Evolutionary conservation across 2,113 vertebrate genomes (phyloP).

Genomic region (Perca schrenkii): DNA sequence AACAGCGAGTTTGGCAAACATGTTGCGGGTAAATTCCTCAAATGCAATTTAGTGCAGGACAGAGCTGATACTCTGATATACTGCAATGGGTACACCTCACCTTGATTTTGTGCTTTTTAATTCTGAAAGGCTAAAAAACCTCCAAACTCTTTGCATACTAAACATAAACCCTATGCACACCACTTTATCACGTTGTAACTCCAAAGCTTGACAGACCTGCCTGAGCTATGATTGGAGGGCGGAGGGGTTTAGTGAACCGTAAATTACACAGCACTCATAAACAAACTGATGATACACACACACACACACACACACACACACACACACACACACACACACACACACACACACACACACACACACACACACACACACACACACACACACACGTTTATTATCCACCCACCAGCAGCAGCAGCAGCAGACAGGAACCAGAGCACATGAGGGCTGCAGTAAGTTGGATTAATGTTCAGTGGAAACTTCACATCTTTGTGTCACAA

Average conservation of each 20-base stretch:
- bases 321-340: too few species aligned
- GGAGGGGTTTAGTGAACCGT: neutral
- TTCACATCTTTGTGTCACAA: conserved; percentile 45
- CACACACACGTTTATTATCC: conserved; percentile 21
- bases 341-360: too few species aligned
- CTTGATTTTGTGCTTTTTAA: neutral
- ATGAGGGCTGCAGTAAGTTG: conserved; percentile 30
- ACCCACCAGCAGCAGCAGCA: conserved; percentile 23
- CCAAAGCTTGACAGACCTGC: neutral
- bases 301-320: conserved; percentile 14
- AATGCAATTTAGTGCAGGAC: too few species aligned
- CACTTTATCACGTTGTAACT: neutral
- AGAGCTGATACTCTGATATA: neutral
- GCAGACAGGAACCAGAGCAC: conserved; percentile 60
- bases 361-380: too few species aligned
- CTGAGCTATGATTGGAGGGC: neutral
- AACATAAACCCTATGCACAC: neutral
- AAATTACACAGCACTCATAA: conserved; percentile 29
- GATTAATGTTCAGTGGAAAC: conserved; percentile 62
- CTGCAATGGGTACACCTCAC: neutral
- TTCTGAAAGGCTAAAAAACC: neutral
- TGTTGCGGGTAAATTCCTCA: neutral
- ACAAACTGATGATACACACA: conserved; percentile 40
- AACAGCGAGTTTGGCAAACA: neutral
- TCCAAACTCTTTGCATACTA: neutral